phyloP scores from a whole-genome alignment of 1,140 invertebrate species.

The Chlorops oryzae region DNA sequence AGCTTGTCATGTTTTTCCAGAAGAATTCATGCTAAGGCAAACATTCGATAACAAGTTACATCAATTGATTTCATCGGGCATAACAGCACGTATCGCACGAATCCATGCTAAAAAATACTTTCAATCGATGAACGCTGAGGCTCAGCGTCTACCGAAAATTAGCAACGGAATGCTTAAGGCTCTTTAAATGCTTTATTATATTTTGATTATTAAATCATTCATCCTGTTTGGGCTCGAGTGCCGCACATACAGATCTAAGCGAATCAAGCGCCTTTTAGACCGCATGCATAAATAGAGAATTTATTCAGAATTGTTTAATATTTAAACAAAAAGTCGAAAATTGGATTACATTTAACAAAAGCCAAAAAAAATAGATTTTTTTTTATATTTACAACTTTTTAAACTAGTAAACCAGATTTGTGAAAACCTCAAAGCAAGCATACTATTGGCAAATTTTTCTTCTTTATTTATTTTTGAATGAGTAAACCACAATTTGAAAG shows the following conservation, averaged over 20 bases:
- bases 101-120: slow-evolving; percentile 3
- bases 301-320: no score
- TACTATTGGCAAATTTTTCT: no score
- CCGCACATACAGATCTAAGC: not conserved
- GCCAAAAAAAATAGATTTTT: no score
- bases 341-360: no score
- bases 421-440: no score
- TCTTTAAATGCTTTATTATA: not conserved
- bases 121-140: not conserved
- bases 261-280: no score
- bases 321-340: no score
- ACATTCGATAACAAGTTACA: slow-evolving; percentile 8
- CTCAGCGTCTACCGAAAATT: slow-evolving; percentile 1
- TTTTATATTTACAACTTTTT: no score
- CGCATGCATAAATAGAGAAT: no score
- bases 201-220: not conserved
- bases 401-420: no score
- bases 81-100: slow-evolving; percentile 8
- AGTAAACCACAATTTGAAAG: no score
- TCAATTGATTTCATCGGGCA: not conserved
- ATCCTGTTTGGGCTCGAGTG: not conserved
- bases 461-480: no score
- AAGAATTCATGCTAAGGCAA: slow-evolving; percentile 7
- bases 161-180: slow-evolving; percentile 8
- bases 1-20: slow-evolving; percentile 10